Evolutionary conservation across 2,797 vertebrate species (phyloP).

Genomic region (Streptopelia turtur): DNA sequence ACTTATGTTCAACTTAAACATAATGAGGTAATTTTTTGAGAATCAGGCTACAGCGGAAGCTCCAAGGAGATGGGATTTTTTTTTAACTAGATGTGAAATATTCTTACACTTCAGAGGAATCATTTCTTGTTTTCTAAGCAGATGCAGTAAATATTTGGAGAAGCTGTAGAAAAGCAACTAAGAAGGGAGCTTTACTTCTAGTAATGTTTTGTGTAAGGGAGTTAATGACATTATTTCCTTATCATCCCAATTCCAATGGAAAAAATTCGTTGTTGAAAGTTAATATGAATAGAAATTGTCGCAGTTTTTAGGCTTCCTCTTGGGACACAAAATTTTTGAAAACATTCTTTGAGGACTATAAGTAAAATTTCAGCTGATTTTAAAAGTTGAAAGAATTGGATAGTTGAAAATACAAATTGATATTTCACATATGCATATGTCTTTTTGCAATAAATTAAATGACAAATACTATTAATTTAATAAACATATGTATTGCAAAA

Average conservation of each 20-base stretch:
- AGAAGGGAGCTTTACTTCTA: neutral
- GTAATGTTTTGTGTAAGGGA: neutral
- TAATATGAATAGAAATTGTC: neutral
- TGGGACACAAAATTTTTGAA: neutral
- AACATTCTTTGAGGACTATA: neutral
- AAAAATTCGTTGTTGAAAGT: neutral
- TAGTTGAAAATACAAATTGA: neutral
- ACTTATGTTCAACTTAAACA: neutral
- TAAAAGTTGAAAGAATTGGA: neutral
- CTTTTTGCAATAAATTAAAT: neutral
- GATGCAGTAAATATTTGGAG: neutral
- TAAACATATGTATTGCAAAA: neutral
- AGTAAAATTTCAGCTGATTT: neutral
- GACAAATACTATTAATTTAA: conserved; percentile 10
- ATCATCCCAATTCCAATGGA: neutral
- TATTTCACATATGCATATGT: neutral
- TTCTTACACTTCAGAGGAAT: neutral
- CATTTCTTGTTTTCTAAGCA: neutral
- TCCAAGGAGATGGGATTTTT: neutral
- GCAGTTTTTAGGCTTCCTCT: neutral
- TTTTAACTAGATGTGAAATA: neutral
- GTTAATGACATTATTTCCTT: neutral
- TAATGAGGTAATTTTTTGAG: conserved; percentile 12
- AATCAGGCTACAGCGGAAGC: accelerated
- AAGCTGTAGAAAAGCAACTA: neutral